Conservation (phyloP, 1,140 invertebrate species). For the Sinella curviseta region DNA sequence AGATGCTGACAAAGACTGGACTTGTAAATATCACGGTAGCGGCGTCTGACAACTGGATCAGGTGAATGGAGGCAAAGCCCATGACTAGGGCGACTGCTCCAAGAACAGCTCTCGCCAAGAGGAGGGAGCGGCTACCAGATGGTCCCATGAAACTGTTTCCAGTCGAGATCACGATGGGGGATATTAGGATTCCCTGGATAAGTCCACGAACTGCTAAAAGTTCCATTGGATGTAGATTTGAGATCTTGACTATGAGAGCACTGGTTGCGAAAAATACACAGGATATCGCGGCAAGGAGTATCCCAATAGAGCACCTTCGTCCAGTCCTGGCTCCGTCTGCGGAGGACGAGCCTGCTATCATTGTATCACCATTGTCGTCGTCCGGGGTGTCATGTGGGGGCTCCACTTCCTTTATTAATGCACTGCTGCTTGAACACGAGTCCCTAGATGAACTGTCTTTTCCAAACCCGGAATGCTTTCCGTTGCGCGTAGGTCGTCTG, state of each 20-base stretch:
- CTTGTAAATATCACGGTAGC: conserved; percentile 88
- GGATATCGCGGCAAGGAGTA: conserved; percentile 46
- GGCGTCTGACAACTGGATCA: conserved; percentile 53
- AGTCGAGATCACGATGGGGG: conserved; percentile 43
- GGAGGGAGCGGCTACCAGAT: conserved; percentile 31
- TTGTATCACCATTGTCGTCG: not conserved
- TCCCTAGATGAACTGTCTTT: not conserved
- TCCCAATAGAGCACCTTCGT: conserved; percentile 42
- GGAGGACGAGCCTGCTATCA: not conserved
- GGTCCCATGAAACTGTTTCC: conserved; percentile 43
- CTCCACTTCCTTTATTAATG: conserved; percentile 2
- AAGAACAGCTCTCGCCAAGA: conserved; percentile 40
- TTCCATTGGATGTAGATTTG: conserved; percentile 48
- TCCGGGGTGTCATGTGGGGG: not conserved
- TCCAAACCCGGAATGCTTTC: not conserved
- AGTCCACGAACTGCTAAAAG: conserved; percentile 40
- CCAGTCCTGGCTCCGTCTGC: not conserved
- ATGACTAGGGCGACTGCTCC: conserved; percentile 44
- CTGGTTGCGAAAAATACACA: conserved; percentile 49
- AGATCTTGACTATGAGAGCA: conserved; percentile 48
- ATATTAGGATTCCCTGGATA: conserved; percentile 41
- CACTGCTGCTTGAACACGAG: not conserved
- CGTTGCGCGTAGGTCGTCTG: not conserved
- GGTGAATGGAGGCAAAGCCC: conserved; percentile 45
- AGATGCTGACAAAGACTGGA: conserved; percentile 87